A percentile compares a stretch with the other conserved stretches of the same genome.
Evolutionary conservation across 2,888 invertebrate genomes (phyloP).

Genomic region (Nomada flava): DNA sequence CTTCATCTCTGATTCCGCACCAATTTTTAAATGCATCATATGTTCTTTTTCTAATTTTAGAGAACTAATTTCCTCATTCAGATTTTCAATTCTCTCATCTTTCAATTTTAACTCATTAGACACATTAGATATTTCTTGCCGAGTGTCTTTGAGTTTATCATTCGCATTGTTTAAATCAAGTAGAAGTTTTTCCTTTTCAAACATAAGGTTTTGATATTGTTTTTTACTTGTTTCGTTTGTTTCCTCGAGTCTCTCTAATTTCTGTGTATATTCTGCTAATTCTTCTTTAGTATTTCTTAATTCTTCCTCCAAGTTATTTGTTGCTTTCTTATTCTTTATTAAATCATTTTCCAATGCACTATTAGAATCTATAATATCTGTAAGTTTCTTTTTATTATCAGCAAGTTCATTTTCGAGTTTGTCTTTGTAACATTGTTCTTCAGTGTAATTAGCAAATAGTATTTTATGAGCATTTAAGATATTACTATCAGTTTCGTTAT

Average conservation of each 20-base stretch:
- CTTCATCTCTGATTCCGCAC: conserved; percentile 25
- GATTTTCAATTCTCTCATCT: conserved; percentile 34
- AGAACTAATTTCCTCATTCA: conserved; percentile 50
- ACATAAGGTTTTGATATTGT: conserved; percentile 26
- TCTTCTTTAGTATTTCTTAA: conserved; percentile 48
- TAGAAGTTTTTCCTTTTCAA: conserved; percentile 41
- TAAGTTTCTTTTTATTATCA: conserved; percentile 38
- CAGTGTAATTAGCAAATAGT: conserved; percentile 23
- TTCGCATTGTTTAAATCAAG: conserved; percentile 44
- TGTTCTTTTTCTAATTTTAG: conserved; percentile 54
- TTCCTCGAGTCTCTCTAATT: conserved; percentile 22
- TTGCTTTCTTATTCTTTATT: conserved; percentile 34
- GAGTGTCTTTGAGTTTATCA: conserved; percentile 37
- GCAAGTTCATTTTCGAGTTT: conserved; percentile 40
- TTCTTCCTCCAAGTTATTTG: conserved; percentile 41
- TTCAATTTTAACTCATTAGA: conserved; percentile 52
- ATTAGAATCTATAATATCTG: conserved; percentile 25
- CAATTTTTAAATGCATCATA: conserved; percentile 15
- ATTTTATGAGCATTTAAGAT: conserved; percentile 27
- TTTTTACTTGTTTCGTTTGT: conserved; percentile 36
- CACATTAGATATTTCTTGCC: conserved; percentile 43
- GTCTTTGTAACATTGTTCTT: conserved; percentile 39
- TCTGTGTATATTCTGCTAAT: conserved; percentile 34
- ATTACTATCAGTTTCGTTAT: conserved; percentile 17
- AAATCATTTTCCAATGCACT: conserved; percentile 41